Base-by-base conservation (phyloP, 2,888 invertebrate genomes). In the Drosophila algonquin region DNA sequence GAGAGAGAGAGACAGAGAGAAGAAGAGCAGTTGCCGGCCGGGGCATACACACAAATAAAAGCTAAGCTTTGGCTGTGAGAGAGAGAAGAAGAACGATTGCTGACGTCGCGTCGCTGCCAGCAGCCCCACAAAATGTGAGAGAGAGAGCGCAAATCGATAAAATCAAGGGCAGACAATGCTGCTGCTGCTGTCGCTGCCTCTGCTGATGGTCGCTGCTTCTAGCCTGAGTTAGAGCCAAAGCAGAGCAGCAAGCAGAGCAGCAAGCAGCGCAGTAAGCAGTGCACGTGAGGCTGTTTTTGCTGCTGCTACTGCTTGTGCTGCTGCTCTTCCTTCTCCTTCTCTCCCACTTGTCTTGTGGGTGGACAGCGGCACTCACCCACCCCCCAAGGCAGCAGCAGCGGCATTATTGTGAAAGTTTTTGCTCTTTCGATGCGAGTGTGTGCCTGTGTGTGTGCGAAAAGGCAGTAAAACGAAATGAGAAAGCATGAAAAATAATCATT, bases 91-190 rank as follows among this genome's bases (percentile, higher is more conserved):
- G 48, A 71, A 32, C 10, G 46, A 21, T 58, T 48, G 32, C 12
- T 27, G 50, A 47, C 60, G 60, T 60, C 68, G 73, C 60, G 60
- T 60, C 68, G 73, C 73, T 57, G 69, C 73, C 67, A 73, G 60
- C 69, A 67, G 70, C 70, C 62, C 40, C 56, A 24, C 24, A 24
- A 77, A 81, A 81, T 76, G 73, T 72, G 86, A 88, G 86, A 77
- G 86, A 77, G 86, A 88, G 86, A 77, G 79, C 75, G 70, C 88
- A 91, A 91, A 91, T 91, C 91, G 89, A 91, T 91, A 91, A 91
- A 90, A 91, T 91, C 91, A 91, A 91, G 91, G 91, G 91, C 91
- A 91, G 92, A 91, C 91, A 91, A 90, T 90, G 87, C 67, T 67
- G 71, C 54, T 47, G 73, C 46, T 56, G 73, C 46, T 30, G 56